Conservation (phyloP, 2,113 vertebrate genomes). For the Sardina pilchardus region DNA sequence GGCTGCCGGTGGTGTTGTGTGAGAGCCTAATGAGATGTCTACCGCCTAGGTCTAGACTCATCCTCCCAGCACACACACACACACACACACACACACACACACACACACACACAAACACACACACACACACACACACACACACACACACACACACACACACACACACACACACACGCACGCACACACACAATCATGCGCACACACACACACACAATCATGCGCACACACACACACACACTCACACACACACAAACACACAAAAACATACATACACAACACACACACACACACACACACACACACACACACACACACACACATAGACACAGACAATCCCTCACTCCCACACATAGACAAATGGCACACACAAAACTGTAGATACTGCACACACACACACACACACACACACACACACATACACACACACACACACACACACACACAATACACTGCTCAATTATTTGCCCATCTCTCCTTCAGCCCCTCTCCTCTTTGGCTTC, state of each 20-base stretch:
- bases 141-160: background rate
- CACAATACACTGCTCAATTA: no score
- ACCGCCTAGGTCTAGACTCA: constrained; percentile 75
- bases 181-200: background rate
- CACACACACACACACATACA: no score
- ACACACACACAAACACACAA: background rate
- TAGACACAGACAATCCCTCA: constrained; percentile 46
- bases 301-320: background rate
- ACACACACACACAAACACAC: background rate
- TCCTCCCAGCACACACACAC: constrained; percentile 53
- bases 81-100: background rate
- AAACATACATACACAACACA: background rate
- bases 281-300: background rate
- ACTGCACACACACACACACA: no score
- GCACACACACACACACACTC: background rate
- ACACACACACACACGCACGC: constrained; percentile 45
- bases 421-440: no score
- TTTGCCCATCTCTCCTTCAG: no score
- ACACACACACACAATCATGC: background rate
- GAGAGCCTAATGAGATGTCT: constrained; percentile 78
- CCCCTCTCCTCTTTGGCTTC: no score
- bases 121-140: background rate
- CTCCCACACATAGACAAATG: no score
- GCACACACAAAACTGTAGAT: background rate
- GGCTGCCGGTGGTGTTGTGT: constrained; percentile 58